Evolutionary conservation across 2,113 vertebrate species (phyloP), one percentile per base, ranked within the genome.

Genomic region (Dicrurus megarhynchus): DNA sequence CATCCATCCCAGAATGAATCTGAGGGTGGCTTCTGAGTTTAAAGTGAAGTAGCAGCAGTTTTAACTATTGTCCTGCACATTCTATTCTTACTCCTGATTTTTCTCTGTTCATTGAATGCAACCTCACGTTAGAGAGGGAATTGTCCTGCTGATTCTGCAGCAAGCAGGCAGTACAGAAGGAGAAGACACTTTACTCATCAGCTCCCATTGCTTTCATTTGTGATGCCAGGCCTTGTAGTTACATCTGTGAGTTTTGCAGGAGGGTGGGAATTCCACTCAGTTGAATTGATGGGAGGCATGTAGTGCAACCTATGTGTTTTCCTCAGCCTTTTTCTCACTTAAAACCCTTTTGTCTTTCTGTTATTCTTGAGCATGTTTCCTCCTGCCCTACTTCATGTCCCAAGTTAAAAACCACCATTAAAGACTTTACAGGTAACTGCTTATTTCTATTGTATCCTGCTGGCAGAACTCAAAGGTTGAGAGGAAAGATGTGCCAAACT

Each of bases 1-100:
- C 1, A 2, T 73, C 37, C n/a, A 28, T 52, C 47, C n/a, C 56
- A 75, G 81, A 42, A 35, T 19, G 32, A 73, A 69, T 87, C 35
- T 49, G 60, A 70, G 55, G 32, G 14, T 64, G 30, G 35, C 33
- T 90, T 83, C 44, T 47, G 49, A 50, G 49, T 79, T 84, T 65
- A 24, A 80, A 56, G 47, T 65, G 33, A 65, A 14, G 18, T 39
- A 33, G 14, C 65, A 41, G 33, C 52, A 57, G 42, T 84, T 87
- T 32, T 57, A 16, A 74, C 20, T 42, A 49, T 52, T 3, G 1
- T 53, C 32, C 33, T 77, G 53, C 35, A 49, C 0, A 0, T 79
- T 47, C 23, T 83, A 21, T 41, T 91, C 55, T 87, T 56, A 13
- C 14, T 81, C 6, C 37, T 57, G 64, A 20, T 69, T 89, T 68